These are phyloP conservation scores for Morpho helenor DNA, from an alignment of 2,888 invertebrate genomes.

Conservation along the genomic window DNA sequence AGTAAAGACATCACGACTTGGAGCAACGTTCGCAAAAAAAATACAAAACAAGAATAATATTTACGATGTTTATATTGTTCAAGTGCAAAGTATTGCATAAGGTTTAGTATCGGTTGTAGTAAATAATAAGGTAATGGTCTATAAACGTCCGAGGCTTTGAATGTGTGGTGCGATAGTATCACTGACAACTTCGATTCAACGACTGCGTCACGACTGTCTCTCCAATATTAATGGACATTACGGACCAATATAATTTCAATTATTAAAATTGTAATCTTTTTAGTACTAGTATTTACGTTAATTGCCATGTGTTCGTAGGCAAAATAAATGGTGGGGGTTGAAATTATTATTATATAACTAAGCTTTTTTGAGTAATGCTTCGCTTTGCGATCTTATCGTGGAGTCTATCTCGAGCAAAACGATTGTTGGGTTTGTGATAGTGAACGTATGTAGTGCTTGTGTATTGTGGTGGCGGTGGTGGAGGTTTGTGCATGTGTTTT, in stretches of 20 bases:
- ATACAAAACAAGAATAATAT: neutral
- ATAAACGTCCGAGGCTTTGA: constrained; percentile 31
- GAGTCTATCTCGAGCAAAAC: too few relatives aligned
- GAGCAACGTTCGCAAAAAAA: constrained; percentile 1
- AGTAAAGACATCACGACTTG: constrained; percentile 30
- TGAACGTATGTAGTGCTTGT: too few relatives aligned
- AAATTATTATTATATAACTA: too few relatives aligned
- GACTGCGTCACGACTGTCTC: constrained; percentile 40
- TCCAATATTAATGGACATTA: constrained; percentile 15
- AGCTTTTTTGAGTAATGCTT: too few relatives aligned
- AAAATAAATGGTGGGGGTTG: too few relatives aligned
- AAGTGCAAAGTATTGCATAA: constrained; percentile 18
- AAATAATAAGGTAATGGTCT: constrained; percentile 49
- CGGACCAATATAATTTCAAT: neutral
- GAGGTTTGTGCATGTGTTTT: too few relatives aligned
- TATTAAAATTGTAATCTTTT: too few relatives aligned
- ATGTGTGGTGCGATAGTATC: constrained; percentile 46
- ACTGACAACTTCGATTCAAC: constrained; percentile 38
- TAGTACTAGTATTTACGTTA: too few relatives aligned
- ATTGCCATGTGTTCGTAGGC: too few relatives aligned
- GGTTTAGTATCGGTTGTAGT: constrained; percentile 17
- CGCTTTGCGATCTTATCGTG: too few relatives aligned
- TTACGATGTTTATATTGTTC: constrained; percentile 11
- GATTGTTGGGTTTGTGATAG: too few relatives aligned
- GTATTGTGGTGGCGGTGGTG: too few relatives aligned